Evolutionary conservation across 1,140 invertebrate genomes (phyloP), one percentile per base, ranked within the genome.

Genomic region (Macrosteles quadrilineatus): DNA sequence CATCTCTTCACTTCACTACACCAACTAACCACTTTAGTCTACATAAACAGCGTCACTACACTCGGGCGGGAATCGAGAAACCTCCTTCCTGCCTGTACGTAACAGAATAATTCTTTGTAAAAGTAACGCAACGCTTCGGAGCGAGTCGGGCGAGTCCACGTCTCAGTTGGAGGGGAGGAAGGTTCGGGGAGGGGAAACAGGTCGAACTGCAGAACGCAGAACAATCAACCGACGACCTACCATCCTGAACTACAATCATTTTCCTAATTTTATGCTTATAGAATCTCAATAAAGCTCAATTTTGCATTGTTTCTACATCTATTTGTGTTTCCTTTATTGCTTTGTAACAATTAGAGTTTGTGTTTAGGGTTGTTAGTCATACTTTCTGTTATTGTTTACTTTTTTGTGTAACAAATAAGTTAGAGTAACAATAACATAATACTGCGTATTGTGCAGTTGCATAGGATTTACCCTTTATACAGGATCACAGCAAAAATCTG

Each of bases 41-140:
- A 74, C 73, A 74, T 72, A 62, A 71, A 70, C 75, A 74, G 75
- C 75, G 75, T 69, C 68, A 69, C 68, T 40, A 30, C 74, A 76
- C 72, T 57, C 63, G 74, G 74, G 74, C 75, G 75, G 75, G 75
- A 73, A 68, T 27, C 11, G 21, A 57, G 67, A 66, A 68, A 68
- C 73, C 73, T 69, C 73, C 31, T 19, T 65, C 65, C 32, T 36
- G 57, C 64, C 73, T 47, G 57, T 30, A 57, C 32, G 32, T 36
- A 43, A 66, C 63, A 66, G 63, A 66, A 43, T 43, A 66, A 45
- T 66, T 29, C 55, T 27, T 59, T 45, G 40, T 23, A 43, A 66
- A 66, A 66, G 32, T 27, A 66, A 66, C 21, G 63, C 63, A 21
- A 21, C n/a, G 63, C 63, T 43, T 66, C 32, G 40, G 63, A 66